A percentile compares a stretch with the other conserved stretches of the same genome.
These are phyloP conservation scores for Halichoerus grypus DNA, from an alignment of 2,113 vertebrate genomes.

Conservation along the genomic window DNA sequence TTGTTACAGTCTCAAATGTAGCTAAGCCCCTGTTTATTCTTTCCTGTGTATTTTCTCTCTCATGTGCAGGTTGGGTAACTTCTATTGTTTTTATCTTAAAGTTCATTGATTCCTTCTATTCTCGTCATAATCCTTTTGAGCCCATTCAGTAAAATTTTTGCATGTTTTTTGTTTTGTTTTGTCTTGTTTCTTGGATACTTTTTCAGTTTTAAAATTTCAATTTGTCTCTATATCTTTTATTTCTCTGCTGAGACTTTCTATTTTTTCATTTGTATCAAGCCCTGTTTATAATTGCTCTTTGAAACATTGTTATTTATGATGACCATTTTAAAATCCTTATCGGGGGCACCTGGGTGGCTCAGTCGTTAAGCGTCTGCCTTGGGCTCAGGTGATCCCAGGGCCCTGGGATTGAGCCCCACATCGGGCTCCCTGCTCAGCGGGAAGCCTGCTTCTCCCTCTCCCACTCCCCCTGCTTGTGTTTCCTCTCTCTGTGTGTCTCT, in stretches of 20 bases:
- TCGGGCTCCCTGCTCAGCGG: no score
- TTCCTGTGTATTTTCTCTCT: background rate
- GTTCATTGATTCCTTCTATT: background rate
- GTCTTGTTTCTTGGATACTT: background rate
- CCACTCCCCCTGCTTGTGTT: no score
- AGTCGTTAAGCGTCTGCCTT: no score
- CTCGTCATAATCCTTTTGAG: background rate
- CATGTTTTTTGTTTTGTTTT: background rate
- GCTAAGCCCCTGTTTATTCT: background rate
- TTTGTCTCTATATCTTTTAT: background rate
- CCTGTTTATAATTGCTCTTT: background rate
- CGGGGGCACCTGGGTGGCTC: no score
- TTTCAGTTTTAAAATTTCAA: conserved; percentile 37
- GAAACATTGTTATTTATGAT: background rate
- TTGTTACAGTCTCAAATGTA: background rate
- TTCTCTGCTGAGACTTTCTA: background rate
- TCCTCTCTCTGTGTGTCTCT: no score
- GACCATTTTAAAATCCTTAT: background rate
- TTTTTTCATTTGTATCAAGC: background rate
- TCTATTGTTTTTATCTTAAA: background rate
- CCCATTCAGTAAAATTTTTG: background rate
- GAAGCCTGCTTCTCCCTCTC: no score
- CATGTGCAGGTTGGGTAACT: background rate
- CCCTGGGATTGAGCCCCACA: no score
- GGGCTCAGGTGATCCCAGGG: no score